These are phyloP conservation scores for Pseudochaenichthys georgianus DNA, from an alignment of 2,797 vertebrate genomes.

Conservation along the genomic window DNA sequence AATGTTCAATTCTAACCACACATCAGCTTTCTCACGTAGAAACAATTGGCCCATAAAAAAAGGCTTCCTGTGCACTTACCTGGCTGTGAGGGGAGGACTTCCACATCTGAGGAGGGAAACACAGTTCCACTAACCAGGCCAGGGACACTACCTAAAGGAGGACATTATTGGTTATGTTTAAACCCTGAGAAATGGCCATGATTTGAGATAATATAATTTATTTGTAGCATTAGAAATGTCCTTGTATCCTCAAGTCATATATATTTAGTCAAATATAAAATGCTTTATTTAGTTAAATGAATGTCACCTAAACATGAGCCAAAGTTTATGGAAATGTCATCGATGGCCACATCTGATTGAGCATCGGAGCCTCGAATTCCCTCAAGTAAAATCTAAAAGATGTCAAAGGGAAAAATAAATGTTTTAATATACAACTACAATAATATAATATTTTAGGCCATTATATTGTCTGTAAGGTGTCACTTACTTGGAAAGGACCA, in stretches of 20 bases:
- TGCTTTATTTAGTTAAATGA: neutral
- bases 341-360: constrained; percentile 85
- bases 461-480: neutral
- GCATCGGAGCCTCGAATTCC: constrained; percentile 83
- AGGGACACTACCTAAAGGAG: constrained; percentile 33
- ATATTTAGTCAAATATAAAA: neutral
- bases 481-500: constrained; percentile 77
- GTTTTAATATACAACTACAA: neutral
- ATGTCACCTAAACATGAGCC: constrained; percentile 83
- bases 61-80: constrained; percentile 46
- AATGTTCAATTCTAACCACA: constrained; percentile 51
- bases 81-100: constrained; percentile 23
- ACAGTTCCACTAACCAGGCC: constrained; percentile 23
- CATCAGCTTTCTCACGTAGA: constrained; percentile 11
- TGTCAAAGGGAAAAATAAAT: neutral
- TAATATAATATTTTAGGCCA: neutral
- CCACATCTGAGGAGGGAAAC: constrained; percentile 15
- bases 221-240: neutral
- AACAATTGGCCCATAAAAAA: constrained; percentile 32
- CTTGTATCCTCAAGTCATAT: neutral
- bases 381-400: constrained; percentile 85
- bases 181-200: neutral
- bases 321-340: constrained; percentile 83
- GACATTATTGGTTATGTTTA: constrained; percentile 9
- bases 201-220: neutral